phyloP scores from a whole-genome alignment of 1,140 invertebrate species.

The Spodoptera litura region DNA sequence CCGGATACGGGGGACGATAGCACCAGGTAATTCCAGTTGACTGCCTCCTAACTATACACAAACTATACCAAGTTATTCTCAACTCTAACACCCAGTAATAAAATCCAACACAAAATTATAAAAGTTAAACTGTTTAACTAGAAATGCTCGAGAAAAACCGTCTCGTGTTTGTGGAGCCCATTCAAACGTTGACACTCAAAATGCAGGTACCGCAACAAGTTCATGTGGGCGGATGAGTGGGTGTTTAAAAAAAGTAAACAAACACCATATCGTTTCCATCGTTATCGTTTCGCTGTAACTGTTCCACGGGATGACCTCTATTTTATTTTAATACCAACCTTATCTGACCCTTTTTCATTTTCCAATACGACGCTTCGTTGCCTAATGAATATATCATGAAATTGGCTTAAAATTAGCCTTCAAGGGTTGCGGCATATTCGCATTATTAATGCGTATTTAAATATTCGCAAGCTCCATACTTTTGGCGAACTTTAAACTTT shows the following conservation, averaged over 20 bases:
- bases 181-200: conserved; percentile 57
- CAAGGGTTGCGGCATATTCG: conserved; percentile 19
- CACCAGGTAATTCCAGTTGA: conserved; percentile 59
- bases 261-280: conserved; percentile 52
- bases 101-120: conserved; percentile 6
- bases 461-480: conserved; percentile 61
- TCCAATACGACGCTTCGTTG: conserved; percentile 70
- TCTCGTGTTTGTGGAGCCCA: conserved; percentile 45
- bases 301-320: conserved; percentile 54
- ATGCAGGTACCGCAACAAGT: conserved; percentile 65
- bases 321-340: conserved; percentile 62
- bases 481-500: conserved; percentile 71
- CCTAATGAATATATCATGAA: conserved; percentile 38
- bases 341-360: conserved; percentile 70
- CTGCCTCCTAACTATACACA: conserved; percentile 48
- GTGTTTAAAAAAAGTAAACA: conserved; percentile 68
- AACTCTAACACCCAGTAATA: conserved; percentile 51
- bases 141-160: conserved; percentile 16
- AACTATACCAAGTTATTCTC: conserved; percentile 39
- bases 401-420: conserved; percentile 52
- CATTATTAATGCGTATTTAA: conserved; percentile 54
- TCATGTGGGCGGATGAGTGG: conserved; percentile 62
- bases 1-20: conserved; percentile 74
- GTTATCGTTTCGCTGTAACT: conserved; percentile 46
- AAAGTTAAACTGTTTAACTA: conserved; percentile 8